Evolutionary conservation across 2,888 invertebrate genomes (phyloP).

Genomic region (Lobophora halterata): DNA sequence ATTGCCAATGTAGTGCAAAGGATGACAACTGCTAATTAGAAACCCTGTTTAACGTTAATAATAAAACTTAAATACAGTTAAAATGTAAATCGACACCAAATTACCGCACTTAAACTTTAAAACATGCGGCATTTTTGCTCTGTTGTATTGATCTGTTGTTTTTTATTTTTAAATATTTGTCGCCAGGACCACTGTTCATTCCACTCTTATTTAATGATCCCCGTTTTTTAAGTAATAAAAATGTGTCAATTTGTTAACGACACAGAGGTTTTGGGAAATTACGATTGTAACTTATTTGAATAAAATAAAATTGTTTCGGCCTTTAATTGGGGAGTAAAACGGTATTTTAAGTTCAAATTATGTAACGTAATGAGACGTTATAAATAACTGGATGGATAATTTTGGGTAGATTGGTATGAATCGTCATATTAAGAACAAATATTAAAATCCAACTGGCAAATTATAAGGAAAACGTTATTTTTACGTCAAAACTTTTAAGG

Average conservation of each 20-base stretch:
- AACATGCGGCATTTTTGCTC: constrained; percentile 60
- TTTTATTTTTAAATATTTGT: constrained; percentile 42
- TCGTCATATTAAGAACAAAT: too few relatives aligned
- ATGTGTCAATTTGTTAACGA: constrained; percentile 59
- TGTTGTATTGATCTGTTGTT: constrained; percentile 54
- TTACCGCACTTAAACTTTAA: constrained; percentile 58
- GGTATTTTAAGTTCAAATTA: constrained; percentile 11
- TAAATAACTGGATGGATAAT: constrained; percentile 2
- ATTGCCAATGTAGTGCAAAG: constrained; percentile 14
- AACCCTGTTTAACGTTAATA: constrained; percentile 26
- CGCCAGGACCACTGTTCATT: constrained; percentile 40
- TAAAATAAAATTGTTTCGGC: constrained; percentile 34
- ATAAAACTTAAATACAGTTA: constrained; percentile 26
- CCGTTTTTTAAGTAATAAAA: constrained; percentile 49
- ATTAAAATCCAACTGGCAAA: too few relatives aligned
- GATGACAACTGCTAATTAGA: constrained; percentile 48
- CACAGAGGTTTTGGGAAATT: constrained; percentile 38
- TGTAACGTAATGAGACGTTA: constrained; percentile 1
- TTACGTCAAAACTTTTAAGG: too few relatives aligned
- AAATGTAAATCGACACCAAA: constrained; percentile 39
- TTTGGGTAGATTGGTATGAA: too few relatives aligned
- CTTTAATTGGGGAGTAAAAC: constrained; percentile 36
- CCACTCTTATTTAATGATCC: constrained; percentile 54
- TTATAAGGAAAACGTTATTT: too few relatives aligned
- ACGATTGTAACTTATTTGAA: constrained; percentile 34